Evolutionary conservation across 2,888 invertebrate genomes (phyloP).

Genomic region (Pterostichus madidus): DNA sequence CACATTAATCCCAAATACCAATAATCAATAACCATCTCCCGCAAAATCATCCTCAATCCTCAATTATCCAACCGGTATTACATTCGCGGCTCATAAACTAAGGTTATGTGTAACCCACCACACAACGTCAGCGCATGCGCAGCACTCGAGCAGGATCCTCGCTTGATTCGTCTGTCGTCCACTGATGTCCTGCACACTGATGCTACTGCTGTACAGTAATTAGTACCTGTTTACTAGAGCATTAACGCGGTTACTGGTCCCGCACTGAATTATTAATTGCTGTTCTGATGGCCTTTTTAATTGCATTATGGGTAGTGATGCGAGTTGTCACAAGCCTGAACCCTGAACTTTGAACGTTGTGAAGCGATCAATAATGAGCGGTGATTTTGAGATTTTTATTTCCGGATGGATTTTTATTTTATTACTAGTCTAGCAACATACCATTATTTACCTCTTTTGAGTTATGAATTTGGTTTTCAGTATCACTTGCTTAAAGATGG

Average conservation of each 20-base stretch:
- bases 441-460: too few species aligned
- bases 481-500: too few species aligned
- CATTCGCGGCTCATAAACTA: conserved; percentile 36
- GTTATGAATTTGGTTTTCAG: too few species aligned
- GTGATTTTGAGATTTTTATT: background rate
- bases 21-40: background rate
- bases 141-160: background rate
- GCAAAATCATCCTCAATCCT: conserved; percentile 20
- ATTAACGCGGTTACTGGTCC: conserved; percentile 45
- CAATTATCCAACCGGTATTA: background rate
- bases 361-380: conserved; percentile 3
- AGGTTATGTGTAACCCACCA: conserved; percentile 9
- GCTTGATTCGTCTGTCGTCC: background rate
- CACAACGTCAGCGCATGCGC: background rate
- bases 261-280: conserved; percentile 60
- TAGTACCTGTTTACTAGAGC: conserved; percentile 52
- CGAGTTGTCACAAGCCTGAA: conserved; percentile 28
- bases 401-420: background rate
- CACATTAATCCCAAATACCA: background rate
- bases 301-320: conserved; percentile 54
- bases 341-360: background rate
- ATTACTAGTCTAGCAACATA: too few species aligned
- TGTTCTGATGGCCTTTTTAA: conserved; percentile 64
- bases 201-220: conserved; percentile 24
- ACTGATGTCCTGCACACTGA: background rate